Conservation (phyloP, 1,140 invertebrate species). For the Orius insidiosus region DNA sequence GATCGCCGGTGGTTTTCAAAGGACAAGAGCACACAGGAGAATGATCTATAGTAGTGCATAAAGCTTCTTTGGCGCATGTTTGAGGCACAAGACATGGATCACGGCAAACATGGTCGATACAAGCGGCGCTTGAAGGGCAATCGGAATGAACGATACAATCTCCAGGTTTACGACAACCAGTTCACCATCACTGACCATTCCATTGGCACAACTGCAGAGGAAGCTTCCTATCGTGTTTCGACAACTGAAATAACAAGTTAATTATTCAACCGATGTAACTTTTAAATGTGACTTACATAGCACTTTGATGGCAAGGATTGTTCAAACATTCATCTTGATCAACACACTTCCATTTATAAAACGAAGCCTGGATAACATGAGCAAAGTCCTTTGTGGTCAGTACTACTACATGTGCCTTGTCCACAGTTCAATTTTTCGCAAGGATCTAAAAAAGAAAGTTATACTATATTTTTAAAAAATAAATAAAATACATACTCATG, state of each 20-base stretch:
- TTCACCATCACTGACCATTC: slow-evolving; percentile 59
- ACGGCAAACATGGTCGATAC: slow-evolving; percentile 54
- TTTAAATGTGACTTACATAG: slow-evolving; percentile 33
- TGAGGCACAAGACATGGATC: slow-evolving; percentile 52
- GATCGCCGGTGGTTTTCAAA: slow-evolving; percentile 53
- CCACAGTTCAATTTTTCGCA: slow-evolving; percentile 56
- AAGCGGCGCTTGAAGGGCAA: slow-evolving; percentile 58
- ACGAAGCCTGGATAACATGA: slow-evolving; percentile 58
- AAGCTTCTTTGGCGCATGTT: slow-evolving; percentile 55
- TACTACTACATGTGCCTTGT: slow-evolving; percentile 49
- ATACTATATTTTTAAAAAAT: slow-evolving; percentile 5
- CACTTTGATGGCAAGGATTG: slow-evolving; percentile 58
- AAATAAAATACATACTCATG: slow-evolving; percentile 38
- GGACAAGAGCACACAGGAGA: slow-evolving; percentile 55
- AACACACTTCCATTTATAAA: slow-evolving; percentile 41
- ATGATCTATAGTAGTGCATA: slow-evolving; percentile 49
- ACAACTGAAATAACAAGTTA: slow-evolving; percentile 35
- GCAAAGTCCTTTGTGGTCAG: slow-evolving; percentile 51
- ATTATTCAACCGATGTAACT: not conserved
- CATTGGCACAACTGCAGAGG: slow-evolving; percentile 52
- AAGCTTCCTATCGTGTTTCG: slow-evolving; percentile 60
- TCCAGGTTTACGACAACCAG: slow-evolving; percentile 54
- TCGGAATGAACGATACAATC: slow-evolving; percentile 64
- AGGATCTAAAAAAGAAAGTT: slow-evolving; percentile 36
- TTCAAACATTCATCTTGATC: slow-evolving; percentile 66